Percentiles rank a stretch among this genome's conserved stretches.
Evolutionary conservation across 2,888 invertebrate species (phyloP).

Genomic region (Sympetrum striolatum): DNA sequence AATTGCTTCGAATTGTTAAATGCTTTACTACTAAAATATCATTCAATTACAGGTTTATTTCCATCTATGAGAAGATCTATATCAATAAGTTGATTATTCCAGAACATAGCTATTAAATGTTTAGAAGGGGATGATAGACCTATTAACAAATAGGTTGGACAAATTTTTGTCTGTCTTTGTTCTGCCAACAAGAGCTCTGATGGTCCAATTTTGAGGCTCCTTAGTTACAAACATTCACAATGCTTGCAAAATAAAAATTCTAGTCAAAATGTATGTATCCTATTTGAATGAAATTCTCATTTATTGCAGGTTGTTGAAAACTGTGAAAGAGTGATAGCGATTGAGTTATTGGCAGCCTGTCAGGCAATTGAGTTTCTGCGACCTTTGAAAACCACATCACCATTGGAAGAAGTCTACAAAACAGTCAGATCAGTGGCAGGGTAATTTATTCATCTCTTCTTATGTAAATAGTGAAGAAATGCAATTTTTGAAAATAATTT

Average conservation of each 20-base stretch:
- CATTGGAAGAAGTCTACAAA: slow-evolving; percentile 69
- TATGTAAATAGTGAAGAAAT: background rate
- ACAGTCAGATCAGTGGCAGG: slow-evolving; percentile 64
- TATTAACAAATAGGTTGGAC: too few relatives aligned
- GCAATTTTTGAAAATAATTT: background rate
- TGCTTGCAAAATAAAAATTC: background rate
- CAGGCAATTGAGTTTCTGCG: slow-evolving; percentile 72
- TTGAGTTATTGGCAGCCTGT: slow-evolving; percentile 70
- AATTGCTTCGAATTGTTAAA: too few relatives aligned
- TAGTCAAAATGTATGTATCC: background rate
- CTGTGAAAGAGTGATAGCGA: slow-evolving; percentile 68
- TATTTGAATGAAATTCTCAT: background rate
- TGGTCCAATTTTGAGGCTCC: too few relatives aligned
- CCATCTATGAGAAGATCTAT: too few relatives aligned
- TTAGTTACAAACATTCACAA: too few relatives aligned
- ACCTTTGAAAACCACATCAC: slow-evolving; percentile 68
- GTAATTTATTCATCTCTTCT: slow-evolving; percentile 53
- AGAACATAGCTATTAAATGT: too few relatives aligned
- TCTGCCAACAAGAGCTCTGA: too few relatives aligned
- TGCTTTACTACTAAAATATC: too few relatives aligned
- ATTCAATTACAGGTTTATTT: too few relatives aligned
- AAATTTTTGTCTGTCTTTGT: too few relatives aligned
- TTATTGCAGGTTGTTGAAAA: slow-evolving; percentile 60
- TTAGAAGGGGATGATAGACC: too few relatives aligned
- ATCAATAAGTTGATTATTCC: too few relatives aligned